Base-by-base conservation (phyloP, 2,113 vertebrate genomes). In the Osmerus mordax region DNA sequence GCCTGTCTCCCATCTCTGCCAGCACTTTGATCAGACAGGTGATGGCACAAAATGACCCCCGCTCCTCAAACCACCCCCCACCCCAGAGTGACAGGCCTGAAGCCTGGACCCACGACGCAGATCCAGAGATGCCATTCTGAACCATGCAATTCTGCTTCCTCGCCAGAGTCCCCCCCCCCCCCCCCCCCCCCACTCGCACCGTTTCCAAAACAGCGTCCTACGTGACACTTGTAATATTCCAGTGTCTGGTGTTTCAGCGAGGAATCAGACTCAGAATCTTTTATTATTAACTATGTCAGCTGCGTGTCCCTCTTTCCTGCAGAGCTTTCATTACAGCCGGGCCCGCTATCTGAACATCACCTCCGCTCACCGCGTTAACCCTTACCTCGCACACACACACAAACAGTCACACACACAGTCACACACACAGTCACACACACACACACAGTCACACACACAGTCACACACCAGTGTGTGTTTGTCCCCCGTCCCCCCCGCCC, bases 211-310 rank as follows among this genome's bases (percentile, higher is more conserved):
- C 84, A 82, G 78, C 25, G 73, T 75, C 88, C 89, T 92, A 93
- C 92, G 88, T 93, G 92, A 93, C 92, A 93, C 91, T 91, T 91
- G 92, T 93, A 93, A 93, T 93, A 93, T 93, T 92, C 87, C 87
- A 85, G 87, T 74, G 77, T 84, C 88, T 92, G 89, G 76, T 90
- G 90, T 91, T 90, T 90, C 89, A 89, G 84, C 82, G 67, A 86
- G 88, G 89, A 92, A 93, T 93, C 92, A 91, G 88, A 89, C 78
- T 86, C 83, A 84, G 88, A 89, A 93, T 93, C 92, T 93, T 93
- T 93, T 91, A 93, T 93, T 93, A 93, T 93, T 93, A 92, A 93
- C 91, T 92, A 89, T 89, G 92, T 93, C 90, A 92, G 86, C 86
- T 86, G 86, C 71, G 81, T 89, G 91, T 92, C 90, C 89, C 89